Evolutionary conservation across 2,113 vertebrate genomes (phyloP), one percentile per base, ranked within the genome.

Genomic region (Podarcis muralis): DNA sequence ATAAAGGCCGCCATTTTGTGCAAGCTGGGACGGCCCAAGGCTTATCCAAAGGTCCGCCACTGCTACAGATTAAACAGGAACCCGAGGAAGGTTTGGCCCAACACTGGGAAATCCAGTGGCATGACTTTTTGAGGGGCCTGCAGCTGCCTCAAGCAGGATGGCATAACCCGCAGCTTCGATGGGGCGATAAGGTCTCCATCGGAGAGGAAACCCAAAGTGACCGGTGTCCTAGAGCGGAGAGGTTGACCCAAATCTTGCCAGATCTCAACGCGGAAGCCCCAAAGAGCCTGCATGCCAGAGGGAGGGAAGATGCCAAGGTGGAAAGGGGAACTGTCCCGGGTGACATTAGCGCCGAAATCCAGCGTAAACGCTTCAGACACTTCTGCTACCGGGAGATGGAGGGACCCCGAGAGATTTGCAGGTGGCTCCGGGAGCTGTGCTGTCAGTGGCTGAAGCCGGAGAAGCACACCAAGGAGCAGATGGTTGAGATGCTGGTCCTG

Each of bases 351-450:
- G 57, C 84, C 1, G 74, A 77, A 27, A 76, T 59, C 32, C 57
- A 66, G 35, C 75, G 84, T 18, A 86, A 77, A 27, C 84, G 84
- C 13, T 86, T 86, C 84, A 25, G 59, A 25, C 57, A 65, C 22
- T 86, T 86, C 57, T 32, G 74, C 59, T 86, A 86, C 59, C 84
- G 75, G 22, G 84, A 86, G 74, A 30, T 5, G 25, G 48, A 66
- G 59, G 84, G 84, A 2, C 84, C 84, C 9, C 57, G 32, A 30
- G 25, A 43, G 35, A 74, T 77, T 40, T 78, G 57, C 9, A 3
- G 32, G 1, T 74, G 2, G 20, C 74, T 86, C 25, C 59, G 27
- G 59, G 35, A 78, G 5, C 84, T 86, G 8, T 76, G 84, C 25
- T 59, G 30, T 12, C 74, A 1, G 84, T 86, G 84, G 84, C 84